Conservation (phyloP, 2,797 vertebrate genomes). For the Phrynocephalus forsythii region DNA sequence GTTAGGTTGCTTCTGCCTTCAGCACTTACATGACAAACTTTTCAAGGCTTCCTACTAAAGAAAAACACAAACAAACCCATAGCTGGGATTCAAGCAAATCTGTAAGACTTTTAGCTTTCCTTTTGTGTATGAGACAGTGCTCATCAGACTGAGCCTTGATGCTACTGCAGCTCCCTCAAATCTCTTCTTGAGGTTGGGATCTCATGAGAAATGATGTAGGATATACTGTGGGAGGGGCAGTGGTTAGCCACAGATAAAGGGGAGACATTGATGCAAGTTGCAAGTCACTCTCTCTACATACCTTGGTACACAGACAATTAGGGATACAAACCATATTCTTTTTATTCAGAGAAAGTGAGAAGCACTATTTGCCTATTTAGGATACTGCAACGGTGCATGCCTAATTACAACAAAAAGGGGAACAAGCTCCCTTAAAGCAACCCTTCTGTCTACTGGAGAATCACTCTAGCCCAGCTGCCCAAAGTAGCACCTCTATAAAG, state of each 20-base stretch:
- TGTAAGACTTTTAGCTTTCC: not conserved
- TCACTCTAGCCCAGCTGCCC: too few relatives aligned
- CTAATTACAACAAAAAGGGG: too few relatives aligned
- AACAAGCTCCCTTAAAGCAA: too few relatives aligned
- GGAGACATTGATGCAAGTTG: not conserved
- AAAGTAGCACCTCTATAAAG: too few relatives aligned
- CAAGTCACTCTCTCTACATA: not conserved
- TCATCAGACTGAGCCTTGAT: not conserved
- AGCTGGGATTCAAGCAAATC: not conserved
- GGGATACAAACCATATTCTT: not conserved
- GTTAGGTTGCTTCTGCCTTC: conserved; percentile 48
- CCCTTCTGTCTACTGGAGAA: too few relatives aligned
- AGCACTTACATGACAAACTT: conserved; percentile 42
- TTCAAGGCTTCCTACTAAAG: conserved; percentile 35
- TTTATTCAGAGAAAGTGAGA: not conserved
- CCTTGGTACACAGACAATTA: not conserved
- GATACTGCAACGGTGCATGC: too few relatives aligned
- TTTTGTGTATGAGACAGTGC: not conserved
- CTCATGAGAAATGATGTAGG: not conserved
- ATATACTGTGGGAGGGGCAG: not conserved
- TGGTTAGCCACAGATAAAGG: not conserved
- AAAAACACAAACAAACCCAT: not conserved
- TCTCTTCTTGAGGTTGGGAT: not conserved
- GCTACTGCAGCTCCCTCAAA: not conserved
- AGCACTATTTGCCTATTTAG: not conserved